Conservation (phyloP, 2,888 invertebrate species). For the Sphaerophoria taeniata region DNA sequence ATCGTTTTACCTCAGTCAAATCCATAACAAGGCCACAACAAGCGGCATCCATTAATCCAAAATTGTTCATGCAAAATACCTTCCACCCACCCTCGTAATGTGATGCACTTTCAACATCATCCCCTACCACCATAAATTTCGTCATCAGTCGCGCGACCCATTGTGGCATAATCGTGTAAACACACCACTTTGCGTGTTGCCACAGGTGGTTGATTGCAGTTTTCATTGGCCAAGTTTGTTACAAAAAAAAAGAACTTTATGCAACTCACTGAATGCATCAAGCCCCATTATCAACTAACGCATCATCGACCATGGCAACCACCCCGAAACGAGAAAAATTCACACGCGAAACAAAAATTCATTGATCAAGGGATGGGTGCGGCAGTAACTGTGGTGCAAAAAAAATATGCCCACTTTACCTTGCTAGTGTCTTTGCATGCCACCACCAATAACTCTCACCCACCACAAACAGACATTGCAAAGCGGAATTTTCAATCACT, state of each 20-base stretch:
- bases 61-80: constrained; percentile 57
- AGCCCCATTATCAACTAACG: constrained; percentile 70
- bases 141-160: constrained; percentile 57
- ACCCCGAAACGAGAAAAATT: constrained; percentile 52
- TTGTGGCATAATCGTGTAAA: constrained; percentile 74
- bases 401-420: constrained; percentile 34
- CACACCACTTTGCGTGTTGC: constrained; percentile 73
- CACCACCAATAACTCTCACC: neutral
- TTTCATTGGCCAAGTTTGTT: constrained; percentile 44
- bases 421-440: too few species aligned
- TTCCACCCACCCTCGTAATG: constrained; percentile 4
- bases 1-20: constrained; percentile 58
- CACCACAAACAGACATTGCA: constrained; percentile 37
- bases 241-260: constrained; percentile 30
- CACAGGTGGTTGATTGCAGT: constrained; percentile 71
- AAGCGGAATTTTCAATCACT: constrained; percentile 68
- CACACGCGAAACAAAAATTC: constrained; percentile 58
- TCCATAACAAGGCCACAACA: constrained; percentile 62
- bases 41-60: constrained; percentile 74
- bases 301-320: constrained; percentile 56
- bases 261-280: constrained; percentile 39
- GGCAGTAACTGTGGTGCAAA: neutral
- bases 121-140: constrained; percentile 60
- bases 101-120: constrained; percentile 55
- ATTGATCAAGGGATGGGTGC: neutral